phyloP scores from a whole-genome alignment of 2,888 invertebrate species.

The Petrolisthes cinctipes region DNA sequence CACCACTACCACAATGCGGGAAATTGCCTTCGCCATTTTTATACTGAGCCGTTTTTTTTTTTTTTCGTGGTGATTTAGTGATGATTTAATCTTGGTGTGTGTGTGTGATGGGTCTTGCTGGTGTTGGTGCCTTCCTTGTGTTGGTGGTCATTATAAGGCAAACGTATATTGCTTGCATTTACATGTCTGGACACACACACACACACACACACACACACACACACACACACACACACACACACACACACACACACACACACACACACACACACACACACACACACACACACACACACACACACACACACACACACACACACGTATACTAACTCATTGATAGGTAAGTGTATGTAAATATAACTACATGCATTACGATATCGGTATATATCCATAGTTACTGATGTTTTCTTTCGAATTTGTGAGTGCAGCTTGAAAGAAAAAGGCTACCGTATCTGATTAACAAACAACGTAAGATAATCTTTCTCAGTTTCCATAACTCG shows the following conservation, averaged over 20 bases:
- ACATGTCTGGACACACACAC: background rate
- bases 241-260: constrained; percentile 23
- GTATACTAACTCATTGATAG: background rate
- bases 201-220: background rate
- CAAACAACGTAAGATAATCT: no score
- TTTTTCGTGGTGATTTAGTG: background rate
- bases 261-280: constrained; percentile 24
- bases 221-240: constrained; percentile 1
- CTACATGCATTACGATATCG: background rate
- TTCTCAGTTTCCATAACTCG: no score
- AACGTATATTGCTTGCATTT: background rate
- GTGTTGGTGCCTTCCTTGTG: background rate
- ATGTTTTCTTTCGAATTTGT: no score
- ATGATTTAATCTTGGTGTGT: background rate
- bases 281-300: constrained; percentile 14
- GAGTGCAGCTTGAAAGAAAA: no score
- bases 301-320: background rate
- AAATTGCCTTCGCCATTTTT: background rate
- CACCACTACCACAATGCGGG: background rate
- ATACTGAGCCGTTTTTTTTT: background rate
- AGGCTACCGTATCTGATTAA: no score
- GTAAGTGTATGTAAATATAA: background rate
- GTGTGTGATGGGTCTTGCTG: background rate
- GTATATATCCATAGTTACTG: no score
- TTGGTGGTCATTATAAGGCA: background rate